Conservation (phyloP, 2,797 vertebrate species). For the Strix occidentalis region DNA sequence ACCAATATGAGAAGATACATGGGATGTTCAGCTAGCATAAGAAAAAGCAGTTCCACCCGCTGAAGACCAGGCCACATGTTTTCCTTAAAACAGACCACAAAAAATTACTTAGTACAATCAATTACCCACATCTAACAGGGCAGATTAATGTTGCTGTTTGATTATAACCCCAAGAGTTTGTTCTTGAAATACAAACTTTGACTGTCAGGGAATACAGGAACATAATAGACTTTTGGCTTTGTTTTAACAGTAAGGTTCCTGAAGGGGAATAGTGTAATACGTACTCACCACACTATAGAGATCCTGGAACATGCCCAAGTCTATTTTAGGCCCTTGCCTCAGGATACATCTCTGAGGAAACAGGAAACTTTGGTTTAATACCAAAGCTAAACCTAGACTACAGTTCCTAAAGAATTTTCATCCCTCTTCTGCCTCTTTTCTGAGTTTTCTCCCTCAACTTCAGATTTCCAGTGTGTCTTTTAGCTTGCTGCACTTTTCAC, state of each 20-base stretch:
- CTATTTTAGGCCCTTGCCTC: conserved; percentile 31
- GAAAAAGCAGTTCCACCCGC: neutral
- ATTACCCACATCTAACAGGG: neutral
- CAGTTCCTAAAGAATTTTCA: neutral
- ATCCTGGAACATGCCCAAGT: conserved; percentile 8
- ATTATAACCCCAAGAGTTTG: conserved; percentile 17
- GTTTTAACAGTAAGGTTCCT: conserved; percentile 1
- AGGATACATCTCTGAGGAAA: conserved; percentile 20
- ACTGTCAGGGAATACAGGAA: conserved; percentile 2
- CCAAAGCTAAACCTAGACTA: conserved; percentile 5
- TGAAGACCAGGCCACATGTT: neutral
- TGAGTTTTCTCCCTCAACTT: neutral
- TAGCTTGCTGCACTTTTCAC: neutral
- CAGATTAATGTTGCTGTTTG: conserved; percentile 2
- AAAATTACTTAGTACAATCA: conserved; percentile 16
- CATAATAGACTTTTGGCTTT: conserved; percentile 12
- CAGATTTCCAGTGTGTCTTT: neutral
- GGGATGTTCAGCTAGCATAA: neutral
- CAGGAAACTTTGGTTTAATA: conserved; percentile 32
- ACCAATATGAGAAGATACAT: neutral
- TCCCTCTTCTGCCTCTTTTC: neutral
- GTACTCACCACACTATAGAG: neutral
- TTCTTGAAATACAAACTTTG: conserved; percentile 29
- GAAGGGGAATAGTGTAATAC: neutral
- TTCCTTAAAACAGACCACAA: conserved; percentile 23